These are phyloP conservation scores for Alloplasta piceator DNA, from an alignment of 2,888 invertebrate species.

Conservation along the genomic window DNA sequence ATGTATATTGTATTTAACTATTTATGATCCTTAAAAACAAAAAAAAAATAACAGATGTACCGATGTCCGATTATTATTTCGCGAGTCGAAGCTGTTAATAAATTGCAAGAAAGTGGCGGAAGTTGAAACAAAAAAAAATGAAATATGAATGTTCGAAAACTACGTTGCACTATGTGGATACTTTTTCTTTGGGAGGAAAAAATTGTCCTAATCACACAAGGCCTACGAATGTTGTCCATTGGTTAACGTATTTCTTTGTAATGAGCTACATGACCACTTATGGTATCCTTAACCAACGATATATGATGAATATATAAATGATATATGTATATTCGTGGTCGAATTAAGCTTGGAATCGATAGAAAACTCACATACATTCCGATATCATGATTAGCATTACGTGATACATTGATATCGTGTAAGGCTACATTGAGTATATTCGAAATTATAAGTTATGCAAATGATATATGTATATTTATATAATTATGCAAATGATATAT, in stretches of 20 bases:
- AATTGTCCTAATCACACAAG: slow-evolving; percentile 50
- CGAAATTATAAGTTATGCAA: slow-evolving; percentile 67
- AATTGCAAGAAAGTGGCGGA: slow-evolving; percentile 32
- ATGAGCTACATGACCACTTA: slow-evolving; percentile 55
- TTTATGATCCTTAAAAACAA: slow-evolving; percentile 59
- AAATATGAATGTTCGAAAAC: slow-evolving; percentile 33
- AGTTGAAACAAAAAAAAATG: slow-evolving; percentile 8
- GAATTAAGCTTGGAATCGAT: slow-evolving; percentile 44
- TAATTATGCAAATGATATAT: slow-evolving; percentile 63
- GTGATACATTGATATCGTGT: slow-evolving; percentile 70
- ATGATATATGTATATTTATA: slow-evolving; percentile 59
- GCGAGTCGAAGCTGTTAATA: slow-evolving; percentile 50
- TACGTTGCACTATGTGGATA: slow-evolving; percentile 30
- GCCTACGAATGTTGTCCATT: slow-evolving; percentile 60
- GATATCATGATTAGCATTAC: slow-evolving; percentile 77
- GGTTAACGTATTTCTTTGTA: slow-evolving; percentile 52
- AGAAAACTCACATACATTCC: slow-evolving; percentile 80
- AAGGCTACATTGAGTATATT: slow-evolving; percentile 61
- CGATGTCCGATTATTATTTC: slow-evolving; percentile 35
- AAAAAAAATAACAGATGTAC: slow-evolving; percentile 15
- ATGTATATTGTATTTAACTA: slow-evolving; percentile 64
- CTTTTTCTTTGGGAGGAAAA: slow-evolving; percentile 13
- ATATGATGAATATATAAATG: slow-evolving; percentile 10
- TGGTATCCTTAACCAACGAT: slow-evolving; percentile 30
- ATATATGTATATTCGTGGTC: slow-evolving; percentile 42